Evolutionary conservation across 1,140 invertebrate genomes (phyloP), one percentile per base, ranked within the genome.

Genomic region (Palaemon carinicauda): DNA sequence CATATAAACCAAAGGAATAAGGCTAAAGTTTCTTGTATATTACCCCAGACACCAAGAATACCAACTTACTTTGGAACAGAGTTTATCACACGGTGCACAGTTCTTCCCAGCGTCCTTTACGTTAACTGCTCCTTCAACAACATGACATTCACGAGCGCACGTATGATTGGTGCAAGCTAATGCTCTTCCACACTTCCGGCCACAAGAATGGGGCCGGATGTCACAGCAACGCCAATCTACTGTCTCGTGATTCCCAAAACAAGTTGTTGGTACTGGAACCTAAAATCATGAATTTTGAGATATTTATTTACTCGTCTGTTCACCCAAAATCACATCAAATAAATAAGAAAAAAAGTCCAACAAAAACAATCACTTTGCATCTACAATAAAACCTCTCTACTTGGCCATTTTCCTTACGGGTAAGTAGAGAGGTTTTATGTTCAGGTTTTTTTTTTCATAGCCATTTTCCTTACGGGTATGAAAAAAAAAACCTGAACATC

Each of bases 201-300:
- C 93, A 91, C 97, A 98, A 17, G 95, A 95, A 21, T 92, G 92
- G 0, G 95, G 93, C 77, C 92, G 92, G 0, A 96, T 94, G 88
- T 93, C 92, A 90, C 94, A 93, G 91, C 97, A 98, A 0, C 96
- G 94, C 92, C 95, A 94, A 19, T 94, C 91, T n/a, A 92, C 91
- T 7, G 94, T 94, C 92, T 97, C 96, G 91, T 98, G 97, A 53
- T 93, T 94, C 0, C 97, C 97, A 86, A 96, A 93, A 91, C 97
- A 98, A 3, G 94, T 93, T 0, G 97, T 93, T 73, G 93, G 91
- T 0, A 98, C 93, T 3, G 94, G 94, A 10, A 95, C 93, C 89
- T 90, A 50, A 17, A 21, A 19, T 65, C 15, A 89, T 24, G 24
- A 50, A 33, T 2, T 19, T 53, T n/a, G 9, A 79, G 15, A 80